Base-by-base conservation (phyloP, 2,113 vertebrate genomes). In the Micronycteris hirsuta region DNA sequence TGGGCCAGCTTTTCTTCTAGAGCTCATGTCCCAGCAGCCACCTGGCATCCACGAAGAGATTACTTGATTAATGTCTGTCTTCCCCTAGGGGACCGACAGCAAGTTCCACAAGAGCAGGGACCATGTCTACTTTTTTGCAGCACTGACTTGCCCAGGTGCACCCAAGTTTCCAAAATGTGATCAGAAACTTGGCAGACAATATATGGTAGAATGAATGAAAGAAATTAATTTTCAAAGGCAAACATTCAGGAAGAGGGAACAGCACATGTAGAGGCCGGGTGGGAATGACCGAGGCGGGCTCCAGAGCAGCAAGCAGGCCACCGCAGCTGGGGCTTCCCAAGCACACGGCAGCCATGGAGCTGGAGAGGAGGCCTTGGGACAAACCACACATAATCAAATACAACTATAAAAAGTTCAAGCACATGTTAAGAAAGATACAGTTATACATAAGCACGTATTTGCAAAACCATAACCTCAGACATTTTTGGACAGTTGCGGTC, bases 391-490 rank as follows among this genome's bases (percentile, higher is more conserved):
- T 26, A 24, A 82, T 52, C 86, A 94, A 74, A 86, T 24, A 56
- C 43, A 84, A 74, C 45, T 85, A 91, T 71, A 84, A 90, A 49
- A 94, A 96, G 86, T 78, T 65, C 71, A 87, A 88, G 83, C 52
- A 47, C 13, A 49, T 68, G 84, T 49, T 91, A 92, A 87, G 74
- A 91, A 71, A 87, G 47, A 89, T 15, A 67, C 38, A 92, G 74
- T 65, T 61, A 86, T 28, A 14, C 38, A 81, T 36, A 85, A 80
- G 58, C 15, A 95, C 65, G 49, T 24, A 92, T 85, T 95, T 95
- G 93, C 81, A 93, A 96, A 97, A 95, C 76, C 77, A 38, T 89
- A 95, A 89, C 67, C 87, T 93, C 93, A 83, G 87, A 71, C 88
- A 86, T 80, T 93, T 92, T 36, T 38, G 71, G 56, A 88, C 58